phyloP scores from a whole-genome alignment of 2,888 invertebrate genomes.

The Tenthredo mesomela region DNA sequence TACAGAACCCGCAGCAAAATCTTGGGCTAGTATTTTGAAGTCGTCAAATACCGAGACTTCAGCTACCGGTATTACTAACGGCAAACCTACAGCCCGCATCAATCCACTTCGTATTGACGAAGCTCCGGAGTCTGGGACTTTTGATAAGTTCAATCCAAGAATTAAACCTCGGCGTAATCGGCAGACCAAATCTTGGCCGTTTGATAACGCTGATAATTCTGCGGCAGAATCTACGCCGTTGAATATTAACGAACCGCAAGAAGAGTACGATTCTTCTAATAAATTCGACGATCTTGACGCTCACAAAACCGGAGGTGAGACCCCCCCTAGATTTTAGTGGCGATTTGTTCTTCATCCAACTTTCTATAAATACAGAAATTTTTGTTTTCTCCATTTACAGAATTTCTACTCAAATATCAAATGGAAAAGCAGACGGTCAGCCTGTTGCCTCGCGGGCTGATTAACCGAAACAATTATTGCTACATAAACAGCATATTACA shows the following conservation, averaged over 20 bases:
- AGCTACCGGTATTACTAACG: constrained; percentile 56
- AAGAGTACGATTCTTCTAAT: constrained; percentile 48
- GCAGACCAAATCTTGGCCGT: background rate
- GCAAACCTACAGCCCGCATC: constrained; percentile 69
- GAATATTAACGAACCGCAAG: constrained; percentile 51
- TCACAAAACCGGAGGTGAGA: constrained; percentile 86
- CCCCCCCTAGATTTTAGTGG: constrained; percentile 36
- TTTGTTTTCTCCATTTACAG: constrained; percentile 79
- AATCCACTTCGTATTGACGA: constrained; percentile 64
- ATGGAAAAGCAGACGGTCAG: constrained; percentile 90
- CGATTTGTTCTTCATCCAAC: background rate
- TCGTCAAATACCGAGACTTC: constrained; percentile 60
- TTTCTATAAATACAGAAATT: background rate
- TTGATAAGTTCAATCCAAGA: constrained; percentile 50
- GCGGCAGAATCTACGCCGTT: constrained; percentile 17
- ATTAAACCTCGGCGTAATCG: background rate
- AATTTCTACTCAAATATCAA: constrained; percentile 87
- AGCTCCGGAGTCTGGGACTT: constrained; percentile 53
- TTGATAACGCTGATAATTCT: background rate
- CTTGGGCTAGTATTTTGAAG: constrained; percentile 76
- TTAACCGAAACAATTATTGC: constrained; percentile 97
- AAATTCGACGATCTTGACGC: constrained; percentile 83
- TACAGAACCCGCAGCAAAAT: constrained; percentile 58
- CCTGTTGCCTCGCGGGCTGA: constrained; percentile 93
- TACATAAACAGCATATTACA: constrained; percentile 98